Evolutionary conservation across 2,888 invertebrate species (phyloP), one percentile per base, ranked within the genome.

Genomic region (Prostheceraeus crozeri): DNA sequence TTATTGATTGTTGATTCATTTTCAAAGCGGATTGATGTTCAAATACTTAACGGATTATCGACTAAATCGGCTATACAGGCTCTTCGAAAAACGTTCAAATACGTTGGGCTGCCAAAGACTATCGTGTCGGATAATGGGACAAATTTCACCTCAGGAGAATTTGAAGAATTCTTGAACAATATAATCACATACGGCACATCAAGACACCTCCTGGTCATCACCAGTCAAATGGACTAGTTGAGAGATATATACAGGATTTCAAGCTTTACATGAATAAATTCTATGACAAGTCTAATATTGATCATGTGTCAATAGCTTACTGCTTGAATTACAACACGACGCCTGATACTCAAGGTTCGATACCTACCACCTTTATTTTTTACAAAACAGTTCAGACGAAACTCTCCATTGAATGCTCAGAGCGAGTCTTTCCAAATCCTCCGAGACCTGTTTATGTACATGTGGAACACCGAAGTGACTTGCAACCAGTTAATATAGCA

Each of bases 21-120:
- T 23, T 55, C 55, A 2, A 55, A 55, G n/a, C 40, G 55, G 30
- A 36, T 55, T 19, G 55, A 55, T 14, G 55, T 52, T 1, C 55
- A 33, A 36, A 25, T 35, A 21, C 23, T 35, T 36, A 52, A n/a
- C 3, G 4, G 28, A 28, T 48, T 48, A 23, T 48, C 48, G 28
- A 30, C 48, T 25, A 48, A 48, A 48, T 4, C 48, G 28, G 28
- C 4, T 25, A 48, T 48, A 28, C 11, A 4, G 8, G 48, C 48
- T 3, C 4, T 48, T 28, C 48, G 27, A 14, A 25, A 48, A 48
- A 48, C 48, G 25, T 11, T 48, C 27, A 48, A 8, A 48, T 48
- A 48, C 16, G 23, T 48, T 10, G 8, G 23, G 28, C 25, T 48
- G 28, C 48, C 4, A n/a, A 48, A 40, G 8, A 54, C 14, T n/a